These are phyloP conservation scores for Thereva nobilitata DNA, from an alignment of 2,888 invertebrate genomes.

Conservation along the genomic window DNA sequence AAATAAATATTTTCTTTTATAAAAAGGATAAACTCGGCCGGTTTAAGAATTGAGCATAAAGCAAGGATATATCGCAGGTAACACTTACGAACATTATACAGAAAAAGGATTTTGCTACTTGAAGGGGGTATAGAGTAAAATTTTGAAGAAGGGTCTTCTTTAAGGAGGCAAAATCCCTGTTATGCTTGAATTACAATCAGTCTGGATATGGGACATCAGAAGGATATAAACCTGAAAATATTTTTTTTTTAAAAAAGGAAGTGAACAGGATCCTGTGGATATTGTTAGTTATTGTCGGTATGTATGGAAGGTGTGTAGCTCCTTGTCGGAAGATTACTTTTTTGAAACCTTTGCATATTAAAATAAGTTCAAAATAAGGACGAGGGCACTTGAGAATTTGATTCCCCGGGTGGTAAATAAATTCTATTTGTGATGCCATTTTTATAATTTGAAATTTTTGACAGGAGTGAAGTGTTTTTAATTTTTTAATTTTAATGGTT, in stretches of 20 bases:
- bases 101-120: too few relatives aligned
- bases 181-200: slow-evolving; percentile 6
- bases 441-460: too few relatives aligned
- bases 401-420: too few relatives aligned
- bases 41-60: too few relatives aligned
- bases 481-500: too few relatives aligned
- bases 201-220: slow-evolving; percentile 18
- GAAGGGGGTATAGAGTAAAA: slow-evolving; percentile 1
- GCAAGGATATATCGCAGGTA: too few relatives aligned
- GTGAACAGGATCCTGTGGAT: slow-evolving; percentile 7
- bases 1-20: neutral
- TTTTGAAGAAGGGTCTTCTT: slow-evolving; percentile 15
- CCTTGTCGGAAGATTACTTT: slow-evolving; percentile 19
- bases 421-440: too few relatives aligned
- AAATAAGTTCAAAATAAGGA: slow-evolving; percentile 5
- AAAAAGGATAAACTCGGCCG: neutral
- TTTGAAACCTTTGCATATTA: slow-evolving; percentile 27
- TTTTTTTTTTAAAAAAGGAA: slow-evolving; percentile 15
- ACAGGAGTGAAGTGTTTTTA: too few relatives aligned
- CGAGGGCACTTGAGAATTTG: slow-evolving; percentile 2
- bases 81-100: too few relatives aligned
- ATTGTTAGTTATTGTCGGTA: neutral
- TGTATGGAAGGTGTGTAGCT: slow-evolving; percentile 27
- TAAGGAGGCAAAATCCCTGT: slow-evolving; percentile 4
- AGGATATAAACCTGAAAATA: slow-evolving; percentile 4